These are phyloP conservation scores for Euclidia mi DNA, from an alignment of 2,888 invertebrate genomes.

Conservation along the genomic window DNA sequence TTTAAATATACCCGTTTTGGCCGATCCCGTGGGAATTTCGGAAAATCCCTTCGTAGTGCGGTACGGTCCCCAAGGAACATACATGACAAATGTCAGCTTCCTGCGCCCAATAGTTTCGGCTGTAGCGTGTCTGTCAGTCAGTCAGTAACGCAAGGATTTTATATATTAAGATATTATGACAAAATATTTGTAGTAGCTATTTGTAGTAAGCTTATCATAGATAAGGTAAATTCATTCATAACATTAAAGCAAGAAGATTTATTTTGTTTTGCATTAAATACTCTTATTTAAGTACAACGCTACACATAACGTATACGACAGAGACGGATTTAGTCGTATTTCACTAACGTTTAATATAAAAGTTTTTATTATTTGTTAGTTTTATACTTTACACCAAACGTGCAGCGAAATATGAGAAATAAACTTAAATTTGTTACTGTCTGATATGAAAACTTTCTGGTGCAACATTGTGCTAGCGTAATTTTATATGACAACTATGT, in stretches of 20 bases:
- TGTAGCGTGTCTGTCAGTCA: no score
- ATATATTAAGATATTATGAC: no score
- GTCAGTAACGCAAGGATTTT: no score
- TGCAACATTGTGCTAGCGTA: not conserved
- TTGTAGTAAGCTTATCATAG: no score
- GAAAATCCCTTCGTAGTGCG: no score
- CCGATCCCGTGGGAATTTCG: no score
- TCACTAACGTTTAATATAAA: not conserved
- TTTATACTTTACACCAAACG: not conserved
- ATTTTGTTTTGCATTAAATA: not conserved
- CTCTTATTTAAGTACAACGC: not conserved
- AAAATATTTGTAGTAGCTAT: no score
- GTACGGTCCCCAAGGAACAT: no score
- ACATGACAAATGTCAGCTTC: no score
- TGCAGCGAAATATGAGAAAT: not conserved
- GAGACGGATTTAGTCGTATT: not conserved
- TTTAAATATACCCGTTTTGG: no score
- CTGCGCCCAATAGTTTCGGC: no score
- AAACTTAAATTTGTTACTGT: not conserved
- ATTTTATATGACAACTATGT: not conserved
- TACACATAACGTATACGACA: not conserved
- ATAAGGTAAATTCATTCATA: no score
- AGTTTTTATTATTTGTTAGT: conserved; percentile 2
- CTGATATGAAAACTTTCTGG: not conserved
- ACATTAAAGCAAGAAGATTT: not conserved